Evolutionary conservation across 2,113 vertebrate genomes (phyloP), one percentile per base, ranked within the genome.

Genomic region (Bufo gargarizans): DNA sequence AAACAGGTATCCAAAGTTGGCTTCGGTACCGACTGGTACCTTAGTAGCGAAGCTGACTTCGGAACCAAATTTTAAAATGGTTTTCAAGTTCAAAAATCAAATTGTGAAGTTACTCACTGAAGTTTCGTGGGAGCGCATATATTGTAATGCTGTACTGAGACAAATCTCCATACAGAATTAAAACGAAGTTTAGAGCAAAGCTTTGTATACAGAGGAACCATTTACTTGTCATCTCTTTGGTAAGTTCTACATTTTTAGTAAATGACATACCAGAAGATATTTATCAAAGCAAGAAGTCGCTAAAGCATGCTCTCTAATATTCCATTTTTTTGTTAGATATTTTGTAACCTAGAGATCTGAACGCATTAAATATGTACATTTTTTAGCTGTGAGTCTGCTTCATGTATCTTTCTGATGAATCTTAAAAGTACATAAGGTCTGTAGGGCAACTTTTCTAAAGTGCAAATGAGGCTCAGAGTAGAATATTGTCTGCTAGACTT

Each of bases 361-460:
- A 95, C 94, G 93, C 92, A 96, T 96, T 96, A 96, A 95, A 96
- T 94, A 96, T 96, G 95, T 96, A 95, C 95, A 92, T 93, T 95
- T 95, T 93, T 94, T 91, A 91, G 92, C 93, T 94, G 91, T 90
- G 92, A 94, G 92, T 93, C 93, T 94, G 94, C 92, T 95, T 96
- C 94, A 94, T 95, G 94, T 95, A 94, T 95, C 94, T 94, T 95
- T 95, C 93, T 95, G 93, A 94, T 94, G 94, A 93, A 95, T 96
- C 94, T 96, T 95, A 94, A 95, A 96, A 96, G 94, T 94, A 94
- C 92, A 93, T 93, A 94, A 94, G 94, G 94, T 96, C 94, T 94
- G 91, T 92, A 94, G 95, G 95, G 94, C 93, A 95, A 92, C 91
- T 89, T 94, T 96, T 94, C 95, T 96, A 89, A 96, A 96, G 94